A percentile compares a stretch with the other conserved stretches of the same genome.
These are phyloP conservation scores for Seladonia tumulorum DNA, from an alignment of 2,888 invertebrate genomes.

Conservation along the genomic window DNA sequence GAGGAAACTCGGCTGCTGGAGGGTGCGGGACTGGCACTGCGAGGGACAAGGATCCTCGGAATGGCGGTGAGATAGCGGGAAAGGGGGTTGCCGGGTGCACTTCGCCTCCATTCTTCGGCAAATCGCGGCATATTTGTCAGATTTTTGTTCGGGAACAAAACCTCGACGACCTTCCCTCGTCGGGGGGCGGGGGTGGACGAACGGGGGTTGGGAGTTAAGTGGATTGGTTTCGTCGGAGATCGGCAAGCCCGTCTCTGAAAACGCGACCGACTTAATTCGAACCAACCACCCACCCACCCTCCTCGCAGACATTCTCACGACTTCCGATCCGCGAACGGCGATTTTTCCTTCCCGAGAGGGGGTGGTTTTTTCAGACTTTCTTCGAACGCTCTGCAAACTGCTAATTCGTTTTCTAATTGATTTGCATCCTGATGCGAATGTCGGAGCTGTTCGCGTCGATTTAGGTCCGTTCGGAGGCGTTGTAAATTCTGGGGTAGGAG, in stretches of 20 bases:
- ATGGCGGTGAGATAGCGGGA: slow-evolving; percentile 15
- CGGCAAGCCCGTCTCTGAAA: slow-evolving; percentile 45
- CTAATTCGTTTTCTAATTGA: slow-evolving; percentile 3
- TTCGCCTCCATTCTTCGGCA: slow-evolving; percentile 80
- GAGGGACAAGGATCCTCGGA: slow-evolving; percentile 39
- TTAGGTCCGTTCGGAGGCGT: not conserved
- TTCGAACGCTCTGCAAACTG: not conserved
- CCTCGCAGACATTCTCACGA: slow-evolving; percentile 26
- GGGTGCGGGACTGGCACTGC: slow-evolving; percentile 1
- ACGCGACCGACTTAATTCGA: slow-evolving; percentile 66
- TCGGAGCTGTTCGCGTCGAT: not conserved
- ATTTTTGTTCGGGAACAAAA: slow-evolving; percentile 83
- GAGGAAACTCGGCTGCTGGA: slow-evolving; percentile 32
- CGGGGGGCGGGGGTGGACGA: slow-evolving; percentile 1
- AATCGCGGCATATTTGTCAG: slow-evolving; percentile 84
- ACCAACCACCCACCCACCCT: slow-evolving; percentile 16
- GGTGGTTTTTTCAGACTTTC: slow-evolving; percentile 7
- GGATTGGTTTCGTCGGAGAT: slow-evolving; percentile 80
- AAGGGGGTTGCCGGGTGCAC: slow-evolving; percentile 56
- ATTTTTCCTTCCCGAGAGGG: not conserved
- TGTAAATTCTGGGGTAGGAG: not conserved
- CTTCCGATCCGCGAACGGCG: slow-evolving; percentile 30
- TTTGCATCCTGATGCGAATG: not conserved
- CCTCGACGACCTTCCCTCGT: slow-evolving; percentile 66
- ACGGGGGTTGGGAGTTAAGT: slow-evolving; percentile 76